phyloP scores from a whole-genome alignment of 2,888 invertebrate genomes.

The Xestoiulus laeticollis region DNA sequence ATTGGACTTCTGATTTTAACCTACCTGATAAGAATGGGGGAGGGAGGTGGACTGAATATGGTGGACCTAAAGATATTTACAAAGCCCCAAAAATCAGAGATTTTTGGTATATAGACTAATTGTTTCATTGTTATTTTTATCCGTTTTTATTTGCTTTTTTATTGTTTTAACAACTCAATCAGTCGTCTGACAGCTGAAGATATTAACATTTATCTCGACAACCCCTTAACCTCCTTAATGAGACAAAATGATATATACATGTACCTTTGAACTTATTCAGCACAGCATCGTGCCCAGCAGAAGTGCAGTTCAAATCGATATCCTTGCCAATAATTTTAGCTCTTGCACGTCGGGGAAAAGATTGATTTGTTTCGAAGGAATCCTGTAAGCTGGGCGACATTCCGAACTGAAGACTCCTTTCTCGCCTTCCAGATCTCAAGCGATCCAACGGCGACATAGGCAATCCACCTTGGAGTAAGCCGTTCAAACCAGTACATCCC shows the following conservation, averaged over 20 bases:
- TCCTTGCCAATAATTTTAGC: conserved; percentile 60
- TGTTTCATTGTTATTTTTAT: too few relatives aligned
- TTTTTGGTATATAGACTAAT: too few relatives aligned
- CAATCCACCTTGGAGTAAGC: not conserved
- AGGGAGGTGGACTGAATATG: too few relatives aligned
- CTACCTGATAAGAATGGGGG: too few relatives aligned
- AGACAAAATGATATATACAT: conserved; percentile 45
- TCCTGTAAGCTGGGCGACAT: conserved; percentile 56
- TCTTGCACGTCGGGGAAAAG: conserved; percentile 67
- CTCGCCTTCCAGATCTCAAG: conserved; percentile 60
- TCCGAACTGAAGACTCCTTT: conserved; percentile 61
- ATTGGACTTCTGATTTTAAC: too few relatives aligned
- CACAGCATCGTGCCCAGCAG: conserved; percentile 45
- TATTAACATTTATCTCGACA: too few relatives aligned
- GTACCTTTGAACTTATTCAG: conserved; percentile 60
- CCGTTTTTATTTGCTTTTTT: too few relatives aligned
- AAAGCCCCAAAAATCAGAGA: too few relatives aligned
- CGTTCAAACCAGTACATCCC: not conserved
- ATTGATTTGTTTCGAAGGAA: conserved; percentile 73
- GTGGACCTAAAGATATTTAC: too few relatives aligned
- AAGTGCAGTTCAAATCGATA: conserved; percentile 2
- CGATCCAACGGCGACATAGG: conserved; percentile 61
- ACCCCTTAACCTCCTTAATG: conserved; percentile 58
- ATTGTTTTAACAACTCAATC: too few relatives aligned
- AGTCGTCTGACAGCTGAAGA: too few relatives aligned